Percentiles rank a stretch among this genome's conserved stretches.
These are phyloP conservation scores for Eudemis profundana DNA, from an alignment of 2,888 invertebrate species.

Conservation along the genomic window DNA sequence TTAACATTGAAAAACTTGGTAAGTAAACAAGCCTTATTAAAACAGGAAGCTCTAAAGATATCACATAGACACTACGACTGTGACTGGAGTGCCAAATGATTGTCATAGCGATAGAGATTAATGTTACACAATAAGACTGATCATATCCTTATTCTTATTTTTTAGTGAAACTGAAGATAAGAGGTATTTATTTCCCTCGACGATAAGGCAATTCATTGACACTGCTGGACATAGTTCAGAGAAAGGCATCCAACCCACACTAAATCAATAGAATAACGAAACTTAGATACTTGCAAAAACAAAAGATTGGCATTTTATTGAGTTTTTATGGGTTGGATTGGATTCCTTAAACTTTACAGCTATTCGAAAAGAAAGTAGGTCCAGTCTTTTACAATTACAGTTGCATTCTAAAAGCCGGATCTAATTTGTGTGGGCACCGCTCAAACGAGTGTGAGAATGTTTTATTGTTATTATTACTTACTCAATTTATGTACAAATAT, in stretches of 20 bases:
- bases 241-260: too few relatives aligned
- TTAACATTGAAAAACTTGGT: constrained; percentile 49
- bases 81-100: constrained; percentile 28
- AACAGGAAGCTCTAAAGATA: constrained; percentile 6
- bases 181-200: background rate
- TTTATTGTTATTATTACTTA: constrained; percentile 6
- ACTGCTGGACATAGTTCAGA: too few relatives aligned
- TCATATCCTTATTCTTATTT: constrained; percentile 18
- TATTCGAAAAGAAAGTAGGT: constrained; percentile 9
- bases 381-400: constrained; percentile 32
- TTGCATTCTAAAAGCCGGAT: constrained; percentile 36
- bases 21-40: constrained; percentile 44
- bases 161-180: constrained; percentile 27
- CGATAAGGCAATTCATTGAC: constrained; percentile 10
- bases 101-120: constrained; percentile 18
- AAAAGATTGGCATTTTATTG: too few relatives aligned
- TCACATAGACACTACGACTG: constrained; percentile 11
- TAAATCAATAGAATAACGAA: too few relatives aligned
- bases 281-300: too few relatives aligned
- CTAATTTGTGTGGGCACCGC: constrained; percentile 20
- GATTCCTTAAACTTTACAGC: constrained; percentile 14
- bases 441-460: constrained; percentile 14
- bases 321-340: too few relatives aligned
- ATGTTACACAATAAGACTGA: constrained; percentile 17
- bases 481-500: constrained; percentile 28